These are phyloP conservation scores for Mythimna impura DNA, from an alignment of 2,888 invertebrate genomes.

Conservation along the genomic window DNA sequence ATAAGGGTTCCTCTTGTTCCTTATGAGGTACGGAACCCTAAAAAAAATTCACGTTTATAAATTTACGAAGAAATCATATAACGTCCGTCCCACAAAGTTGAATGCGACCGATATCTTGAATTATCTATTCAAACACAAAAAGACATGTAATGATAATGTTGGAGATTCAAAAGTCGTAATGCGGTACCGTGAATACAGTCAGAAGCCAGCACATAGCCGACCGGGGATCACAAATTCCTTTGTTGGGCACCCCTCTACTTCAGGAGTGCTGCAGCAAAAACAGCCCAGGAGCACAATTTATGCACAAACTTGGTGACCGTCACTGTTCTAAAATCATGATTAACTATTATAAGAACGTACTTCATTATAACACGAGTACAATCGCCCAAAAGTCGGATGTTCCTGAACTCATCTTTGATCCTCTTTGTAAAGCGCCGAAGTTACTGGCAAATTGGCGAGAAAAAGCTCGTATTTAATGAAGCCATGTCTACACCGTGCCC, in stretches of 20 bases:
- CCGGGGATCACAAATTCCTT: slow-evolving; percentile 60
- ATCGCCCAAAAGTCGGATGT: slow-evolving; percentile 49
- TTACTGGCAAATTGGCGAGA: slow-evolving; percentile 40
- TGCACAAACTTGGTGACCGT: slow-evolving; percentile 67
- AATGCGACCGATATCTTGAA: slow-evolving; percentile 46
- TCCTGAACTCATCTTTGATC: slow-evolving; percentile 46
- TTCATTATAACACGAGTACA: slow-evolving; percentile 66
- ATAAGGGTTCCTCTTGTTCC: too few species aligned
- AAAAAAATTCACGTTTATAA: background rate
- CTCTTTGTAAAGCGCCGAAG: slow-evolving; percentile 43
- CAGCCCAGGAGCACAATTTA: slow-evolving; percentile 68
- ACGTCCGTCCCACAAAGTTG: slow-evolving; percentile 19
- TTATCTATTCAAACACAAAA: slow-evolving; percentile 42
- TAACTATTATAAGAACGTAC: slow-evolving; percentile 56
- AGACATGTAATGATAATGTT: slow-evolving; percentile 38
- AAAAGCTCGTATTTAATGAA: slow-evolving; percentile 50
- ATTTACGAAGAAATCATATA: background rate
- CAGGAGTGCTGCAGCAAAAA: slow-evolving; percentile 56
- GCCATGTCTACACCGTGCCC: slow-evolving; percentile 28
- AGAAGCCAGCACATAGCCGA: slow-evolving; percentile 25
- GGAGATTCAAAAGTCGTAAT: slow-evolving; percentile 50
- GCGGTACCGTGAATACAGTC: slow-evolving; percentile 48
- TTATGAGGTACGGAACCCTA: too few species aligned
- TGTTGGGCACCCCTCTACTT: slow-evolving; percentile 65
- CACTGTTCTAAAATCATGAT: slow-evolving; percentile 54